A percentile compares a stretch with the other conserved stretches of the same genome.
phyloP scores from a whole-genome alignment of 2,113 vertebrate species.

The Circaetus gallicus region DNA sequence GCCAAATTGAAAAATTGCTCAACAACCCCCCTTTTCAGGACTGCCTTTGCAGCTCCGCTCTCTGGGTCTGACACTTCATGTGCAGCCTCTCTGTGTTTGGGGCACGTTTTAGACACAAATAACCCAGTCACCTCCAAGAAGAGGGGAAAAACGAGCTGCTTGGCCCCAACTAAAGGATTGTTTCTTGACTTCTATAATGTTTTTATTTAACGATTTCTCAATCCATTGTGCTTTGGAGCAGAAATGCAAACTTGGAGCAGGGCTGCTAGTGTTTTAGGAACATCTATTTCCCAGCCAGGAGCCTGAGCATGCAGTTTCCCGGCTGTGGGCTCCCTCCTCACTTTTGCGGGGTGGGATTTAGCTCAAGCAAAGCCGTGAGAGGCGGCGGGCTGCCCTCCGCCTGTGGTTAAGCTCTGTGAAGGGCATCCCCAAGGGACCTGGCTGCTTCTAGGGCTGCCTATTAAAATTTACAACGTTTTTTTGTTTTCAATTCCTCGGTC shows the following conservation, averaged over 20 bases:
- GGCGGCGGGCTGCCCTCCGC: neutral
- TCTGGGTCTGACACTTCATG: fast-evolving
- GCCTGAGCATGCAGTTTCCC: neutral
- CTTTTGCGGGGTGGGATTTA: neutral
- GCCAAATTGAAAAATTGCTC: neutral
- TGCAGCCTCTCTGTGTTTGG: neutral
- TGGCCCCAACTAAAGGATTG: neutral
- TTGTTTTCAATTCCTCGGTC: neutral
- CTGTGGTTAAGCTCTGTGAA: neutral
- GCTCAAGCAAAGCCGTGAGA: fast-evolving
- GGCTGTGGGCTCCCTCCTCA: neutral
- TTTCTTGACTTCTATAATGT: neutral
- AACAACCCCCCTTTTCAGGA: neutral
- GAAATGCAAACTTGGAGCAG: neutral
- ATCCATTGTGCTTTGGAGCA: neutral
- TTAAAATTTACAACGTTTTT: neutral
- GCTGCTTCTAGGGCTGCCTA: neutral
- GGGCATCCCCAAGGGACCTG: neutral
- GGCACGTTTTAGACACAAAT: neutral
- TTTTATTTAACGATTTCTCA: neutral
- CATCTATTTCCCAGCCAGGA: neutral
- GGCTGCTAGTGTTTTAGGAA: neutral
- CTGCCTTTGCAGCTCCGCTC: neutral
- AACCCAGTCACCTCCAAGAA: neutral
- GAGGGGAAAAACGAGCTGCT: neutral